A percentile compares a stretch with the other conserved stretches of the same genome.
Conservation (phyloP, 2,888 invertebrate genomes). For the Microchrysa polita region DNA sequence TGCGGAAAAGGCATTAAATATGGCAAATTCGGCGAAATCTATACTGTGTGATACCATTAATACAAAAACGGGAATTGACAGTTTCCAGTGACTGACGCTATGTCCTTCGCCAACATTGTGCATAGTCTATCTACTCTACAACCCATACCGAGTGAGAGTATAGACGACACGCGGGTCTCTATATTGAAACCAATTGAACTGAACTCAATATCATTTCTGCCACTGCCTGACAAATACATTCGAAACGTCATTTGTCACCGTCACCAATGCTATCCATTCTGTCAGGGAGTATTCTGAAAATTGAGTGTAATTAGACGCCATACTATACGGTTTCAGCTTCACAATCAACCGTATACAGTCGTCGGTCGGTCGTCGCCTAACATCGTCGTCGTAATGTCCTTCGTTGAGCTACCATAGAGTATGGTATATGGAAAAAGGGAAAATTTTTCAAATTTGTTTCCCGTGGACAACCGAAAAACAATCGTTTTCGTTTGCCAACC, state of each 20-base stretch:
- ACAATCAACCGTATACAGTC: too few relatives aligned
- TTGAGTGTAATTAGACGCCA: conserved; percentile 44
- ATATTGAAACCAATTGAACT: conserved; percentile 7
- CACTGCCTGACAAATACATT: conserved; percentile 33
- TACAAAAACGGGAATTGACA: background rate
- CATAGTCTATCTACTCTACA: too few relatives aligned
- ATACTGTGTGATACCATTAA: too few relatives aligned
- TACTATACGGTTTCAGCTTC: background rate
- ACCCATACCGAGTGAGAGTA: too few relatives aligned
- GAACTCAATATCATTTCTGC: conserved; percentile 12
- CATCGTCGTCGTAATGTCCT: background rate
- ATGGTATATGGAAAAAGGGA: too few relatives aligned
- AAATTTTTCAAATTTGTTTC: background rate
- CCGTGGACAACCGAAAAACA: conserved; percentile 34
- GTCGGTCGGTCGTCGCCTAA: too few relatives aligned
- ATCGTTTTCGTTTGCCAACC: conserved; percentile 43
- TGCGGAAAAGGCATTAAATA: background rate
- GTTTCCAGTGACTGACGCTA: background rate
- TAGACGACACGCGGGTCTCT: background rate
- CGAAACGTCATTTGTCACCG: conserved; percentile 41
- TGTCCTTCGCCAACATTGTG: background rate
- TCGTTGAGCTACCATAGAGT: background rate
- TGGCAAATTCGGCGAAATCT: background rate
- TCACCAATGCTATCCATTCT: conserved; percentile 33
- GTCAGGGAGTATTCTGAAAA: conserved; percentile 37